phyloP scores from a whole-genome alignment of 2,888 invertebrate genomes.

The Rugalucina vietnamica region DNA sequence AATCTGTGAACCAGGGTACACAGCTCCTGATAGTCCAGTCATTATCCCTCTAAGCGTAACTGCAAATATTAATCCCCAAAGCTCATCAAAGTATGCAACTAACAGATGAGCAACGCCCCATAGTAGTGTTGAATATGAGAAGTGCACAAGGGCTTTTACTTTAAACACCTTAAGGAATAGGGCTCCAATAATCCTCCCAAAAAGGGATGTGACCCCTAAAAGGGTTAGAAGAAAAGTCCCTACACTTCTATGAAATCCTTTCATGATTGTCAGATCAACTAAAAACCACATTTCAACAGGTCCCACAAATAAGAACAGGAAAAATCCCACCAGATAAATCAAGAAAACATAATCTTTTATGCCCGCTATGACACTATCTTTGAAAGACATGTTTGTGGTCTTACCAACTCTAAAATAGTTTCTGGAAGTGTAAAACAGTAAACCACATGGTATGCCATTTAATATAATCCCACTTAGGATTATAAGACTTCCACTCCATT shows the following conservation, averaged over 20 bases:
- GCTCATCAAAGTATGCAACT: constrained; percentile 14
- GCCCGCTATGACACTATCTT: constrained; percentile 4
- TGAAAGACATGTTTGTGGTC: not conserved
- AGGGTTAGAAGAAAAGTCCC: constrained; percentile 41
- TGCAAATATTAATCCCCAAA: constrained; percentile 25
- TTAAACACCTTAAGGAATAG: constrained; percentile 22
- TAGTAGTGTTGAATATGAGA: constrained; percentile 10
- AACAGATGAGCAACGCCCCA: constrained; percentile 27
- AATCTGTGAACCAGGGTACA: constrained; percentile 27
- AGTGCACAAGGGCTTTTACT: constrained; percentile 18
- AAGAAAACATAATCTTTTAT: constrained; percentile 33
- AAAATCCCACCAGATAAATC: constrained; percentile 15
- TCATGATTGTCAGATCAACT: constrained; percentile 30
- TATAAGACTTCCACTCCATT: constrained; percentile 28
- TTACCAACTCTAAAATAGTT: not conserved
- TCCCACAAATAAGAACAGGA: constrained; percentile 24
- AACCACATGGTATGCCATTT: constrained; percentile 39
- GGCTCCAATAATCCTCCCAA: constrained; percentile 29
- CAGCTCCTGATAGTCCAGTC: constrained; percentile 8
- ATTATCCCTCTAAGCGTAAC: constrained; percentile 28
- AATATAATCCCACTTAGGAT: constrained; percentile 32
- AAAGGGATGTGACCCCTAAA: constrained; percentile 12
- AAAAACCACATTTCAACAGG: constrained; percentile 44
- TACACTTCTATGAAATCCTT: constrained; percentile 28
- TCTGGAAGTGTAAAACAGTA: constrained; percentile 27